Base-by-base conservation (phyloP, 2,888 invertebrate genomes). In the Leuctra nigra region DNA sequence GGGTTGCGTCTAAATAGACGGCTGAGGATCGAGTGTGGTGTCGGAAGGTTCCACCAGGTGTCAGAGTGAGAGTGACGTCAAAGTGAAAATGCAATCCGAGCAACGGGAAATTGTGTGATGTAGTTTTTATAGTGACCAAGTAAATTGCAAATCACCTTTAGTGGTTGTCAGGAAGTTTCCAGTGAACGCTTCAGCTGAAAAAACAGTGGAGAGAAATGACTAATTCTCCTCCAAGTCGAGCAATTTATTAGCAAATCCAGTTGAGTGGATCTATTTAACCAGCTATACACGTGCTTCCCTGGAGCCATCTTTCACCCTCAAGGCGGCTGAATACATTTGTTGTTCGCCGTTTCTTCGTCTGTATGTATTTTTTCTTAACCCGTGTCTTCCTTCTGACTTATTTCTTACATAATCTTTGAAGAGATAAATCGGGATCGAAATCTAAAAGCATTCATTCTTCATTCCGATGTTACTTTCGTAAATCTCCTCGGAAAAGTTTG, bases 381-480 rank as follows among this genome's bases (percentile, higher is more conserved):
- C 23, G 22, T 20, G 44, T 4, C 39, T 39, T 44, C 50, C 33
- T 50, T 41, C 16, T 35, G 33, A 50, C 50, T 50, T 50, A 50
- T 50, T 50, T 50, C 35, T 16, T 20, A 33, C 33, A 50, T 50
- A 50, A 50, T 50, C 33, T 35, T 50, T 50, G 33, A 35, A 18
- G 13, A 41, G 25, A 39, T 50, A 39, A 55, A 36, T 25, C 39
- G 24, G 33, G 33, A 50, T 25, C 35, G 48, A 47, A 29, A 55
- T 50, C 39, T 54, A 46, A 54, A 54, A 44, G 54, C 25, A 25
- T 38, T 55, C 50, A 50, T 55, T 14, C 55, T 48, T 38, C 38
- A 55, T 55, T 39, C 38, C 25, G 18, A 16, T 35, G 38, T 50
- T 39, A 24, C 25, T 24, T 24, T 29, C n/a, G 36, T 55, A 38